These are phyloP conservation scores for Glareola pratincola DNA, from an alignment of 2,113 vertebrate genomes.

Conservation along the genomic window DNA sequence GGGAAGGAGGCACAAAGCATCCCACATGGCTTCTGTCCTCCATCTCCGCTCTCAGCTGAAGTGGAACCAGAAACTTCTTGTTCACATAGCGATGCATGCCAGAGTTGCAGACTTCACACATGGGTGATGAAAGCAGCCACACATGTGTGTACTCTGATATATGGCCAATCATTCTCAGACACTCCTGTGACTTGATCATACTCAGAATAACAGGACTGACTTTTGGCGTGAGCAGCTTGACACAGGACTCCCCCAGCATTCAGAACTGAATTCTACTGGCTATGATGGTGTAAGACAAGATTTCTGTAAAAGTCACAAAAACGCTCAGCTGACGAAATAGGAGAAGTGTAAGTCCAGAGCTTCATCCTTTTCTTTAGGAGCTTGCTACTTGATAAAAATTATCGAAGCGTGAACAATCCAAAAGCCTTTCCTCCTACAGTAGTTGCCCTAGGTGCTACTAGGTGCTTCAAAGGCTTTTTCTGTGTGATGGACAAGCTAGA, in stretches of 20 bases:
- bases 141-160: neutral
- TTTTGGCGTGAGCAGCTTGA: neutral
- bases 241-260: neutral
- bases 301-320: neutral
- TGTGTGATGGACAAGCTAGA: neutral
- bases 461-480: neutral
- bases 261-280: neutral
- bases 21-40: neutral
- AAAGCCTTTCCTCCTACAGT: neutral
- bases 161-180: neutral
- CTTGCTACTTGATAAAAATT: neutral
- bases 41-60: neutral
- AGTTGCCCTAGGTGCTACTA: neutral
- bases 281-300: neutral
- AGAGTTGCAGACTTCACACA: neutral
- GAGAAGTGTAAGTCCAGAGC: neutral
- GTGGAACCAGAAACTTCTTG: constrained; percentile 1
- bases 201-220: neutral
- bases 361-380: neutral
- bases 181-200: neutral
- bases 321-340: neutral
- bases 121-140: neutral
- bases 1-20: neutral
- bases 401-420: neutral
- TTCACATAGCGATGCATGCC: neutral